Base-by-base conservation (phyloP, 2,797 vertebrate genomes). In the Pseudomugil gertrudae region DNA sequence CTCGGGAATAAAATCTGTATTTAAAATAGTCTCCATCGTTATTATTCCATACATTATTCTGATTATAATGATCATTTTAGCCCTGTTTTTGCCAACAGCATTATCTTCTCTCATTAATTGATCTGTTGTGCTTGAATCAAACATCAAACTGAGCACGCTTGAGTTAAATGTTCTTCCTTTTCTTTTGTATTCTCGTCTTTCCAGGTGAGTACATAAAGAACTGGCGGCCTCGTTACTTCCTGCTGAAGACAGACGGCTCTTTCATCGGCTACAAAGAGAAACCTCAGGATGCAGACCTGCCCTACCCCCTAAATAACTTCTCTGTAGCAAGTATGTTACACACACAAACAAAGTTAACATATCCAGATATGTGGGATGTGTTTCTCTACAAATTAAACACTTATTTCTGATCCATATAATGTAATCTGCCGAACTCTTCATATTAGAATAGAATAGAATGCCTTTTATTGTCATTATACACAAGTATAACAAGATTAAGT, bases 261-360 rank as follows among this genome's bases (percentile, higher is more conserved):
- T 99, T 98, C 93, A 97, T 99, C 74, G 97, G 97, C 87, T 99
- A 99, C 90, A 99, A 99, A 93, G 97, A 98, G 92, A 98, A 98
- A 90, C 97, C 97, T 79, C 97, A 97, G 93, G 97, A 98, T 89
- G 95, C 96, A 80, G 97, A 99, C 93, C 93, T 98, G 88, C 96
- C 96, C 82, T 98, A 98, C 88, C 97, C 97, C 56, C 95, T 98
- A 85, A 99, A 99, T 93, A 99, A 98, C 94, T 98, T 99, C 90
- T 98, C 96, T 79, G 97, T 98, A 88, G 97, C 96, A 94, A 98
- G 97, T 99, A 95, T n/a, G 97, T 95, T 3, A 27, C 30, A 19
- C 23, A 35, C 40, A 9, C 7, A 43, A 8, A 63, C 29, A n/a
- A n/a, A n/a, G n/a, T n/a, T n/a, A n/a, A n/a, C n/a, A n/a, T n/a